These are phyloP conservation scores for Anaspis maculata DNA, from an alignment of 2,888 invertebrate genomes.

Conservation along the genomic window DNA sequence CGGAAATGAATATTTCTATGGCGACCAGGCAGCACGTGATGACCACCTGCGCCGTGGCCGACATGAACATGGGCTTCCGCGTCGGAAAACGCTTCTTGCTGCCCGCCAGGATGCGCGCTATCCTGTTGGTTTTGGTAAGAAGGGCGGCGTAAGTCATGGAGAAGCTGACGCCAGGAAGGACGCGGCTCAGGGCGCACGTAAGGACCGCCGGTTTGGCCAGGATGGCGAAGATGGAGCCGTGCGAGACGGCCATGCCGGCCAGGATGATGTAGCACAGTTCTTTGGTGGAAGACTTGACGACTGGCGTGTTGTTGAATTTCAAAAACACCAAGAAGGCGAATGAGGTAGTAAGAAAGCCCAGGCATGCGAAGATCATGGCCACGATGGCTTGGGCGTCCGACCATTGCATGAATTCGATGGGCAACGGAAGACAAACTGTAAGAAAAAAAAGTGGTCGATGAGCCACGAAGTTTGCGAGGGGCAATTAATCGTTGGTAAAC, in stretches of 20 bases:
- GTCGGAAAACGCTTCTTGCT: slow-evolving; percentile 64
- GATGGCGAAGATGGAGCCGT: slow-evolving; percentile 56
- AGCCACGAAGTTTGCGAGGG: slow-evolving; percentile 6
- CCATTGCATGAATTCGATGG: slow-evolving; percentile 56
- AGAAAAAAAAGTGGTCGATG: too few species aligned
- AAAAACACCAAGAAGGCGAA: slow-evolving; percentile 55
- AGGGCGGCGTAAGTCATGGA: slow-evolving; percentile 67
- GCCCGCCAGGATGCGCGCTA: slow-evolving; percentile 64
- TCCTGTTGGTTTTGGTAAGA: slow-evolving; percentile 70
- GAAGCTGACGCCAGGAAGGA: slow-evolving; percentile 47
- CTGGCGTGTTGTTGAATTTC: slow-evolving; percentile 63
- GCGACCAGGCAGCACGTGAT: slow-evolving; percentile 57
- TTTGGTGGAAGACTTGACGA: slow-evolving; percentile 62
- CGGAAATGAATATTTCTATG: slow-evolving; percentile 58
- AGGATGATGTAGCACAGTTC: slow-evolving; percentile 65
- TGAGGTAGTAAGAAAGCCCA: slow-evolving; percentile 56
- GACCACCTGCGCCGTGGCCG: slow-evolving; percentile 49
- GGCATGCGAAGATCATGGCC: slow-evolving; percentile 49
- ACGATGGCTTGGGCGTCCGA: slow-evolving; percentile 54
- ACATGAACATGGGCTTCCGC: slow-evolving; percentile 58
- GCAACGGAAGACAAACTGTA: slow-evolving; percentile 51
- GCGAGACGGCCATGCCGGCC: slow-evolving; percentile 49
- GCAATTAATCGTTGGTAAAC: too few species aligned
- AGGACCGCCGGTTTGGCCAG: slow-evolving; percentile 51
- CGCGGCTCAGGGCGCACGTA: slow-evolving; percentile 43